Evolutionary conservation across 2,888 invertebrate genomes (phyloP), one percentile per base, ranked within the genome.

Genomic region (Noctua janthina): DNA sequence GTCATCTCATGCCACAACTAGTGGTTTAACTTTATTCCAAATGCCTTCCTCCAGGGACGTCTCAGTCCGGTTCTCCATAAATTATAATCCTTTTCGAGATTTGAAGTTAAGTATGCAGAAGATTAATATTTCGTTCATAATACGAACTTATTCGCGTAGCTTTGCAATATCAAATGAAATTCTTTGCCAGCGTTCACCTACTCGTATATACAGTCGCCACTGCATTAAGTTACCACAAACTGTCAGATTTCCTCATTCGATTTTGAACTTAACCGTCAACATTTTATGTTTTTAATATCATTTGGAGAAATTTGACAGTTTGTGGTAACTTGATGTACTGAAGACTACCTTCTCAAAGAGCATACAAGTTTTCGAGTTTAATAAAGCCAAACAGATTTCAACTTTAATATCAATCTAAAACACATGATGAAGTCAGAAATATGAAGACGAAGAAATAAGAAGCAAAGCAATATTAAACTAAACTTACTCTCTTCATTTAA

Each of bases 341-440:
- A 2, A 13, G 49, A 13, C 13, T 23, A 62, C 29, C 29, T 69
- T 35, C 7, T 71, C 66, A 71, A 79, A 78, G 80, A 73, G n/a
- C 64, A 56, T 35, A 80, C 29, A 66, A 15, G 49, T 59, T 69
- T 17, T 78, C 6, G n/a, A 71, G 51, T 74, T 79, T 75, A 71
- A 77, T 83, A 76, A 77, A 83, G 39, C 78, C 15, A 15, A 5
- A 74, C 67, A 77, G n/a, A 75, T 80, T 74, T 29, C 13, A 72
- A 75, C 81, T 83, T 78, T 80, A 64, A 79, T 54, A 74, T 78
- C 51, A 83, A 81, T 86, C 15, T 10, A 73, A 74, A 81, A 81
- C 70, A 74, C 8, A 74, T 74, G 72, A 79, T 74, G 70, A 76
- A 56, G 51, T 59, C 17, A 72, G 46, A 77, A 74, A 49, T 75